Evolutionary conservation across 2,888 invertebrate genomes (phyloP), one percentile per base, ranked within the genome.

Genomic region (Chloroclysta siterata): DNA sequence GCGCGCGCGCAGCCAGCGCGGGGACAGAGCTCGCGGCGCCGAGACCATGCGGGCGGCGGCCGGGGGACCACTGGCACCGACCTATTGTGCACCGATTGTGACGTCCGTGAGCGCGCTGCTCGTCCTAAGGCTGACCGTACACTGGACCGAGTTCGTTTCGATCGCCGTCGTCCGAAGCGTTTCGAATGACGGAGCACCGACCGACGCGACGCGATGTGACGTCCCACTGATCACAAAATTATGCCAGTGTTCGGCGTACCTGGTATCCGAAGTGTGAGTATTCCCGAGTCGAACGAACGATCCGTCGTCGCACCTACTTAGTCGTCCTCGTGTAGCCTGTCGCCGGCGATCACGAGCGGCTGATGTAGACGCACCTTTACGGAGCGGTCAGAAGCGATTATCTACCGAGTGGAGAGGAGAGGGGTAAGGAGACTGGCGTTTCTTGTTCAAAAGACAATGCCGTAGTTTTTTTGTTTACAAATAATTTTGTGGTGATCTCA

Each of bases 21-120:
- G 83, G 77, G 88, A 74, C 72, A 87, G 85, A 68, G 87, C 77
- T 72, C 85, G 87, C 60, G 76, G 87, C 86, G 84, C 89, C 81
- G 81, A 83, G 76, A 89, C 87, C 89, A 89, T 89, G 86, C 88
- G 89, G 86, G 80, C 81, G 86, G 82, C 82, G 82, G 77, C 80
- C 82, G 83, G 77, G 80, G 74, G 74, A 77, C 72, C 81, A 81
- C 84, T 81, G 82, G 81, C 80, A 65, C 42, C 47, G 52, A 11
- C 59, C 83, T 82, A 88, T 88, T 88, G 87, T 89, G 78, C 76
- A 75, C 75, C 87, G 85, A 87, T 88, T 86, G 85, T 76, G 72
- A 73, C 76, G 75, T 54, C 57, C 58, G 68, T 83, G 83, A 85
- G 80, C 73, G 84, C 81, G 80, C 83, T 82, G 83, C 84, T 83